Evolutionary conservation across 2,113 vertebrate genomes (phyloP).

Genomic region (Prionailurus viverrinus): DNA sequence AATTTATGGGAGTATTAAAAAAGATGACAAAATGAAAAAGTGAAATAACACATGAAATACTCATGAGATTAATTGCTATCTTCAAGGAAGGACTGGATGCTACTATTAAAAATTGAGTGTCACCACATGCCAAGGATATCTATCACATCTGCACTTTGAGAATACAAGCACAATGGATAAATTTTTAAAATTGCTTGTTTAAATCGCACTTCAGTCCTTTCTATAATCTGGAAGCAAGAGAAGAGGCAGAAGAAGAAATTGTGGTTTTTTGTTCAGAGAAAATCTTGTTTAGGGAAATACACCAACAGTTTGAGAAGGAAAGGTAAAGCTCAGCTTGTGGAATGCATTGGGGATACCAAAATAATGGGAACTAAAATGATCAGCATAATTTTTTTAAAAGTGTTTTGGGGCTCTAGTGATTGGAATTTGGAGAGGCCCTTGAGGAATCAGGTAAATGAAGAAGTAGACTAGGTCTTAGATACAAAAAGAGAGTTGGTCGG

Average conservation of each 20-base stretch:
- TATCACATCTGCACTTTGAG: neutral
- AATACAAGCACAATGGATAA: neutral
- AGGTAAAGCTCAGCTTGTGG: neutral
- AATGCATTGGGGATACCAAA: neutral
- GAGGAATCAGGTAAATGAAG: neutral
- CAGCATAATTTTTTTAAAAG: neutral
- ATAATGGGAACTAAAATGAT: neutral
- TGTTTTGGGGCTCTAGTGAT: neutral
- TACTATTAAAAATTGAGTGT: neutral
- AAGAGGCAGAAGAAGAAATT: neutral
- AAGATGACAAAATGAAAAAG: neutral
- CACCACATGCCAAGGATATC: neutral
- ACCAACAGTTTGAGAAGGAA: neutral
- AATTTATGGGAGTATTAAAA: neutral
- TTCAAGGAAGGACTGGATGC: neutral
- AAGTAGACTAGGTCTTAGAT: neutral
- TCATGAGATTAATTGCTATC: neutral
- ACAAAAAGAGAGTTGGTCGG: neutral
- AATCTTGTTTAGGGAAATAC: neutral
- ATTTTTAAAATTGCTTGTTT: neutral
- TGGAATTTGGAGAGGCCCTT: neutral
- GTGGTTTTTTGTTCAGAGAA: neutral
- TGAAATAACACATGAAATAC: neutral
- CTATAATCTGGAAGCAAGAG: neutral
- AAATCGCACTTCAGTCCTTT: neutral